phyloP scores from a whole-genome alignment of 2,888 invertebrate genomes.

The Polymixis flavicincta region DNA sequence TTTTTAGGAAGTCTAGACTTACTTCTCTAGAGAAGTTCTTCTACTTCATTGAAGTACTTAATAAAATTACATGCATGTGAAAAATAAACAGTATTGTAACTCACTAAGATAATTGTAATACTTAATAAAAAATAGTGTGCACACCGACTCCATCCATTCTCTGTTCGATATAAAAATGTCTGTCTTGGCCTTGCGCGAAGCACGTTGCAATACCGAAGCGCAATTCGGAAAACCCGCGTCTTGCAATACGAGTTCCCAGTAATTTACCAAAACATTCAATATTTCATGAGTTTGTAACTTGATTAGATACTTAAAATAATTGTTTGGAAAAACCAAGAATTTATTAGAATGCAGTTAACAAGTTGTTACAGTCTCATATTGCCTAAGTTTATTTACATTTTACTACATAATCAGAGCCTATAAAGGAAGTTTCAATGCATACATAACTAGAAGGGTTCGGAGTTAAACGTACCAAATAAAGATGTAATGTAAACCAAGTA shows the following conservation, averaged over 20 bases:
- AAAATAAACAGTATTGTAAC: no score
- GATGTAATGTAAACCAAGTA: constrained; percentile 1
- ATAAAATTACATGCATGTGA: background rate
- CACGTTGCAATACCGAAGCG: constrained; percentile 79
- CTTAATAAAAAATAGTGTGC: no score
- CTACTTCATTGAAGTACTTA: background rate
- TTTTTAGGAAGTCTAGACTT: background rate
- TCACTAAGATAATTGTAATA: background rate
- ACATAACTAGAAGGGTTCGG: background rate
- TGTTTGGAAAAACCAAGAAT: constrained; percentile 56
- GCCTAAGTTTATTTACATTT: constrained; percentile 11
- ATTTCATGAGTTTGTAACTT: constrained; percentile 62
- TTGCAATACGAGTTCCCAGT: constrained; percentile 79
- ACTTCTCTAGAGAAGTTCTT: background rate
- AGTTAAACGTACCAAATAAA: constrained; percentile 6
- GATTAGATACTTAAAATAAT: constrained; percentile 47
- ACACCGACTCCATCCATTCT: constrained; percentile 38
- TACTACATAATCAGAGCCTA: constrained; percentile 25
- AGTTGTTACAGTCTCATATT: constrained; percentile 21
- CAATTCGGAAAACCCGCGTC: constrained; percentile 86
- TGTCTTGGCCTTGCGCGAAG: constrained; percentile 76
- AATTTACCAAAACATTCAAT: constrained; percentile 68
- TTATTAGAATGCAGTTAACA: constrained; percentile 41
- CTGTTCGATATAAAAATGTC: constrained; percentile 64
- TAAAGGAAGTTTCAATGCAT: constrained; percentile 42